Conservation (phyloP, 2,888 invertebrate species). For the Serripes groenlandicus region DNA sequence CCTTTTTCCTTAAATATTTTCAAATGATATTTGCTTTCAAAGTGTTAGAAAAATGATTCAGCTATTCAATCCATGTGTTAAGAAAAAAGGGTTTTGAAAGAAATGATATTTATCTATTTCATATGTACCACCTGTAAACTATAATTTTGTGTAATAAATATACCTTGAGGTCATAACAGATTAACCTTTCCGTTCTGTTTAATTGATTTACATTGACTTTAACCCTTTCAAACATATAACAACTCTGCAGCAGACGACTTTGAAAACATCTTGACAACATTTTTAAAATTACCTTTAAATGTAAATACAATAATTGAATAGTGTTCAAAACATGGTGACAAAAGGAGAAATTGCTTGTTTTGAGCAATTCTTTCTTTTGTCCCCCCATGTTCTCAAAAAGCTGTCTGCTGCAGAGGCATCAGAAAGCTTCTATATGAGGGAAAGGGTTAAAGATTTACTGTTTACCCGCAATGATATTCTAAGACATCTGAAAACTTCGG, state of each 20-base stretch:
- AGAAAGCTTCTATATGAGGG: not conserved
- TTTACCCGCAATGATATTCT: no score
- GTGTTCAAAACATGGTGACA: not conserved
- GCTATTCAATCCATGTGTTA: no score
- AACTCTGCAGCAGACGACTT: not conserved
- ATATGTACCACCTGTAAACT: not conserved
- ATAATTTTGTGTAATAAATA: conserved; percentile 13
- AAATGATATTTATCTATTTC: not conserved
- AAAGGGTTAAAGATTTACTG: not conserved
- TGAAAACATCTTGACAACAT: not conserved
- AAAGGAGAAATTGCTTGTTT: conserved; percentile 7
- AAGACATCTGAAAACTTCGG: no score
- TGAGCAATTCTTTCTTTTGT: not conserved
- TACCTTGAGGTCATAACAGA: conserved; percentile 16
- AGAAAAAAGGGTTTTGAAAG: not conserved
- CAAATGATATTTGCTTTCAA: no score
- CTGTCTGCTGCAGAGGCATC: not conserved
- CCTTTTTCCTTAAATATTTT: no score
- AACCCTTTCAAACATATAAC: not conserved
- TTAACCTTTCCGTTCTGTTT: not conserved
- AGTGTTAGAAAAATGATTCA: no score
- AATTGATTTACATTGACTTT: no score
- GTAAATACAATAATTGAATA: not conserved
- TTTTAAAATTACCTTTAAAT: not conserved
- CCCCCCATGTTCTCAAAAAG: not conserved